Evolutionary conservation across 2,888 invertebrate species (phyloP), one percentile per base, ranked within the genome.

Genomic region (Dioctria linearis): DNA sequence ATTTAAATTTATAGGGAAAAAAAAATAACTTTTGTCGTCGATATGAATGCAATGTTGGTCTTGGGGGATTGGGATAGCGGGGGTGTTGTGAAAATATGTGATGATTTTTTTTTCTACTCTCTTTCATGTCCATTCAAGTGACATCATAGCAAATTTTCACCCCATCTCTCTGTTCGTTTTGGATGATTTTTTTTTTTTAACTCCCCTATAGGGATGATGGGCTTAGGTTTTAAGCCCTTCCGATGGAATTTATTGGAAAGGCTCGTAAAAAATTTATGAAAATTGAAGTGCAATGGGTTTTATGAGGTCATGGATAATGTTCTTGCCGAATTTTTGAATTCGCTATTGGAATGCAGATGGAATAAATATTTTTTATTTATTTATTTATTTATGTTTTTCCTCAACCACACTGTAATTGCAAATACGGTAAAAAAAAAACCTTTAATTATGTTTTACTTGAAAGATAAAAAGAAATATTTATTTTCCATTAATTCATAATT

Each of bases 1-100:
- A 73, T 73, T 73, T 57, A 42, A 73, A 73, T 73, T 73, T 57
- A 73, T 57, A 51, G 42, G 39, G 57, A 73, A 25, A 73, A 25
- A 25, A 73, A 25, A 73, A 73, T 57, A 73, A 73, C 40, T 57
- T 13, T 6, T 1, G 6, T 37, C 37, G 37, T 61, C 4, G 54
- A 54, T 25, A 25, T 25, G 54, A n/a, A 54, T 54, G 54, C 54
- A 54, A 3, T n/a, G 11, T 8, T n/a, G 4, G 54, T 54, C 25
- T 25, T 11, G 54, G 11, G 54, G 11, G 2, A 25, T 25, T 25
- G 25, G 25, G 25, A 25, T 25, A n/a, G n/a, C 2, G 25, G 25
- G 25, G 25, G 25, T 25, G 25, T 25, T 25, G 2, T 25, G 25
- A 54, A 54, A 54, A 54, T 54, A 11, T 11, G 11, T 54, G 54